phyloP scores from a whole-genome alignment of 2,113 vertebrate genomes.

The Opisthocomus hoazin region DNA sequence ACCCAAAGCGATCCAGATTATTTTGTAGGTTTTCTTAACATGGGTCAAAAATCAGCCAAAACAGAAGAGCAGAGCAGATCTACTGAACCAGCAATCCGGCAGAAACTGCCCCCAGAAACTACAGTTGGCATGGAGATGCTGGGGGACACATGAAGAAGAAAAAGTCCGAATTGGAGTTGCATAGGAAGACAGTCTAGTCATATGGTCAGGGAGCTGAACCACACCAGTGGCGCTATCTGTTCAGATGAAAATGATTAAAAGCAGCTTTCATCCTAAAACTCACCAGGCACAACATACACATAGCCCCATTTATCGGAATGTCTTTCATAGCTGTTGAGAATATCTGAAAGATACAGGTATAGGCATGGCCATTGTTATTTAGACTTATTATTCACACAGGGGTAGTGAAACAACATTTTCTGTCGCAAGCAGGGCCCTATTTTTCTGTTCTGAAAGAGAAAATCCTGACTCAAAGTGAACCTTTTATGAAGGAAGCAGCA shows the following conservation, averaged over 20 bases:
- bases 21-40: not conserved
- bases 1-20: not conserved
- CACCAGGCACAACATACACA: not conserved
- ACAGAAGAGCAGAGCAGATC: not conserved
- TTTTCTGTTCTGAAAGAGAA: constrained; percentile 25
- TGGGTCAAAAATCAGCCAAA: not conserved
- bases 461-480: not conserved
- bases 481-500: constrained; percentile 18
- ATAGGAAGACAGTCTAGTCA: not conserved
- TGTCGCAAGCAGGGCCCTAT: not conserved
- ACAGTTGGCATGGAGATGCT: not conserved
- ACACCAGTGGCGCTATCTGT: not conserved
- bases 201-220: not conserved
- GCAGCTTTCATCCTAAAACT: not conserved
- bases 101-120: not conserved
- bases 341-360: not conserved
- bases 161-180: not conserved
- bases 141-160: not conserved
- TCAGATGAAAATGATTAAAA: constrained; percentile 2
- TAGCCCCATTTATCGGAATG: not conserved
- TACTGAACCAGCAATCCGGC: not conserved
- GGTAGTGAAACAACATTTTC: constrained; percentile 14
- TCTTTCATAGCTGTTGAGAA: not conserved
- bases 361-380: not conserved
- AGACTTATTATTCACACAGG: constrained; percentile 5